A percentile compares a stretch with the other conserved stretches of the same genome.
These are phyloP conservation scores for Sula dactylatra DNA, from an alignment of 2,113 vertebrate genomes.

Conservation along the genomic window DNA sequence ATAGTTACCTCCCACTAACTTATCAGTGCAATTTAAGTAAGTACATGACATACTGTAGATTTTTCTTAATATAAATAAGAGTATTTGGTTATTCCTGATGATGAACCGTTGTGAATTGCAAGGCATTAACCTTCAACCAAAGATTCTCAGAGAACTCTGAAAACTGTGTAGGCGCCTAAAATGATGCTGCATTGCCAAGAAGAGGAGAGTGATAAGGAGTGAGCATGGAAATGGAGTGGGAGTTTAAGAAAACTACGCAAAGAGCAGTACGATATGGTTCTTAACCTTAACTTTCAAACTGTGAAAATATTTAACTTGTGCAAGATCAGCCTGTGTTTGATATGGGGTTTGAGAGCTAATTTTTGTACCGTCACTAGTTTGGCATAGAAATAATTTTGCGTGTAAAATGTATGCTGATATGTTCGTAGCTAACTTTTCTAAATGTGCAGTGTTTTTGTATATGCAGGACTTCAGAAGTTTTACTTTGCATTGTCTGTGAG, in stretches of 20 bases:
- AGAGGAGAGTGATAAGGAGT: not conserved
- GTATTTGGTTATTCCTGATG: not conserved
- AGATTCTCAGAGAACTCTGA: not conserved
- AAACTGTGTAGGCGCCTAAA: not conserved
- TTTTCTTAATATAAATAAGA: not conserved
- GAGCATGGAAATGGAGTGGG: not conserved
- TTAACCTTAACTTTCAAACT: not conserved
- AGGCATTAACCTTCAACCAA: not conserved
- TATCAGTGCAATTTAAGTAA: not conserved
- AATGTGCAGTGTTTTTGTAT: not conserved
- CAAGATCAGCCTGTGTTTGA: fast-evolving
- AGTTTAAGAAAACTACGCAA: not conserved
- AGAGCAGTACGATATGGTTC: not conserved
- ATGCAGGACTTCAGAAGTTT: not conserved
- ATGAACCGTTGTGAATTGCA: not conserved
- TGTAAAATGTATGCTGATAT: fast-evolving
- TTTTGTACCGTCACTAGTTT: not conserved
- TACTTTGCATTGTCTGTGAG: not conserved
- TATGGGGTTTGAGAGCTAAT: not conserved
- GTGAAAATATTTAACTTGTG: not conserved
- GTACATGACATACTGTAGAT: not conserved
- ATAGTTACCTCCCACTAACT: not conserved
- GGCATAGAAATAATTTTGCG: not conserved
- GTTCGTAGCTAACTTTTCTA: not conserved
- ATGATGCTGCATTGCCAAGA: not conserved